These are phyloP conservation scores for Vicugna pacos DNA, from an alignment of 2,113 vertebrate genomes.

Conservation along the genomic window DNA sequence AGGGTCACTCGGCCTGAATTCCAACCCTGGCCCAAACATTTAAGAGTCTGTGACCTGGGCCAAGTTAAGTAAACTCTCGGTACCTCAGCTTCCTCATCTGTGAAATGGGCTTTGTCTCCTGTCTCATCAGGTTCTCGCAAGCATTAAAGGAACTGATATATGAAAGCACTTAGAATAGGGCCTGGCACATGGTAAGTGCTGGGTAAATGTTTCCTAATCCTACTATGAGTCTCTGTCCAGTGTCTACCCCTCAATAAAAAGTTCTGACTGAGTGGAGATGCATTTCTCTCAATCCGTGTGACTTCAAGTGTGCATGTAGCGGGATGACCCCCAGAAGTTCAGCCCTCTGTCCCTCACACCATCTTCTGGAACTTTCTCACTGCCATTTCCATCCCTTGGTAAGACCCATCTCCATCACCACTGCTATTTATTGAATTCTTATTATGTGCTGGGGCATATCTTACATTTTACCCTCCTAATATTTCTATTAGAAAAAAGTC, in stretches of 20 bases:
- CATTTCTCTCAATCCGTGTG: neutral
- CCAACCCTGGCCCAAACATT: neutral
- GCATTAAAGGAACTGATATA: neutral
- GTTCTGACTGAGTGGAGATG: neutral
- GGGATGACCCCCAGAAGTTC: neutral
- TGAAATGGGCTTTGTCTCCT: neutral
- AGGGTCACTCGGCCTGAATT: neutral
- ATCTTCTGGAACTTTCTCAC: neutral
- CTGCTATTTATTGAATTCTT: neutral
- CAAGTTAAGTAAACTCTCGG: neutral
- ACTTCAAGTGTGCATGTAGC: neutral
- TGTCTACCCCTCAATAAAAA: neutral
- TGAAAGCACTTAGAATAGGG: neutral
- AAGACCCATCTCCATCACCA: neutral
- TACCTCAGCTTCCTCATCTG: neutral
- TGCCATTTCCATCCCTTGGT: neutral
- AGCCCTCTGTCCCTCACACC: too few relatives aligned
- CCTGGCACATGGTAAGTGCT: too few relatives aligned
- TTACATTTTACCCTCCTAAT: neutral
- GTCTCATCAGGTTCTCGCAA: neutral
- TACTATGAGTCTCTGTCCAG: too few relatives aligned
- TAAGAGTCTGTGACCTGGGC: neutral
- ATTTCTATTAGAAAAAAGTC: neutral
- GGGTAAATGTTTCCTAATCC: neutral
- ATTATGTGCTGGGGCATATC: too few relatives aligned